Evolutionary conservation across 2,113 vertebrate genomes (phyloP).

Genomic region (Scomber colias): DNA sequence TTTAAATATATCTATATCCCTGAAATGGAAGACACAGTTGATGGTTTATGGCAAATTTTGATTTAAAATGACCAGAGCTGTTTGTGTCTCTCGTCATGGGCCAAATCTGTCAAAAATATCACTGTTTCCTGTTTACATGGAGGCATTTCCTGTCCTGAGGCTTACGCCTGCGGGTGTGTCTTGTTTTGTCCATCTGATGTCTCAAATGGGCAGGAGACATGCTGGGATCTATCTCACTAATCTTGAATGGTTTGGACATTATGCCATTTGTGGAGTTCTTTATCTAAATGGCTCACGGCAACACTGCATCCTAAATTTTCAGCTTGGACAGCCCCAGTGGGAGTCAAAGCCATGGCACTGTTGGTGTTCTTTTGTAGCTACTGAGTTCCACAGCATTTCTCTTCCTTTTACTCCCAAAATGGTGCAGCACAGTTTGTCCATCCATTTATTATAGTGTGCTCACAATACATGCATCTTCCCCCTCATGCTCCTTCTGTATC

Average conservation of each 20-base stretch:
- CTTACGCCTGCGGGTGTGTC: constrained; percentile 61
- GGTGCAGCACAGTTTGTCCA: too few relatives aligned
- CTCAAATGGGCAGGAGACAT: constrained; percentile 26
- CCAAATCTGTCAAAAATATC: constrained; percentile 59
- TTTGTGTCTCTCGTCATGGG: constrained; percentile 14
- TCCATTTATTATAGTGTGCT: background rate
- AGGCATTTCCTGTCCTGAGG: constrained; percentile 72
- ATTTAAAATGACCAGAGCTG: background rate
- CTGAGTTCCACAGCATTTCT: too few relatives aligned
- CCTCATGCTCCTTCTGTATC: too few relatives aligned
- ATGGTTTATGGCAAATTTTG: background rate
- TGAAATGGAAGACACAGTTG: background rate
- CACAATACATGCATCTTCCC: too few relatives aligned
- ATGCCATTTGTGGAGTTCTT: constrained; percentile 7
- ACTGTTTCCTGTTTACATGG: constrained; percentile 76
- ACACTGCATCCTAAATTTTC: background rate
- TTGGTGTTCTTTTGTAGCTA: background rate
- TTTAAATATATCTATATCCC: background rate
- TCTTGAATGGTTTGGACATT: constrained; percentile 20
- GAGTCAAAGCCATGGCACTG: background rate
- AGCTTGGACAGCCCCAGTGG: background rate
- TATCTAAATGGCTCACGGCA: constrained; percentile 4
- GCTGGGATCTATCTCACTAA: constrained; percentile 23
- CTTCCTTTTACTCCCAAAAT: too few relatives aligned
- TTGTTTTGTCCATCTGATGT: constrained; percentile 56